Evolutionary conservation across 2,888 invertebrate genomes (phyloP), one percentile per base, ranked within the genome.

Genomic region (Melinopterus prodromus): DNA sequence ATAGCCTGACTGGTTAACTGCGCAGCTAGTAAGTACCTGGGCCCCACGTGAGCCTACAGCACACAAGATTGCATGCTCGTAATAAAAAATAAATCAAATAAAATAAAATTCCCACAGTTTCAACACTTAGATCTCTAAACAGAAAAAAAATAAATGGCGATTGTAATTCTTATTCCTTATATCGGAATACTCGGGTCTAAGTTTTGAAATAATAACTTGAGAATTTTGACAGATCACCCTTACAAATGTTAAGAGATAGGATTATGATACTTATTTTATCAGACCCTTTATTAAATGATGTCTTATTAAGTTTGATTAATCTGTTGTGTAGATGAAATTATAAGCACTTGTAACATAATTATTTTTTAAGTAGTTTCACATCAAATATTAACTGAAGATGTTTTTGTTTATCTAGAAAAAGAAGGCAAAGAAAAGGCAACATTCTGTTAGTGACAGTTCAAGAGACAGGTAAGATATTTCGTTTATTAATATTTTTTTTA

Each of bases 1-100:
- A 93, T 93, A 92, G 92, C 92, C 92, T 91, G 91, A 92, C 85
- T 85, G 87, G 87, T 86, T 86, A 86, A 83, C 86, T 84, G 84
- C 86, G 82, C 83, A 82, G 85, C 86, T 87, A 87, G 89, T 89
- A 89, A 89, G 89, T 89, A 89, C 84, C 81, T 85, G 84, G 85
- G 86, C 86, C 85, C 53, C 53, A 53, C 84, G 82, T 83, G 81
- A 83, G 85, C 85, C 84, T 84, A 84, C 85, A 85, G 86, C 84
- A 86, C 85, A 86, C 2, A 53, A 86, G 85, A 87, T 85, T 87
- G 88, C 88, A 86, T 87, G 88, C 87, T 86, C 87, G 83, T 83
- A 83, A 84, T 84, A 82, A 80, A 38, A 69, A 6, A 69, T 76
- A 76, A 79, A 53, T 53, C 0, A 53, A 53, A 7, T 53, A 69